These are phyloP conservation scores for Pseudomyrmex dendroicus DNA, from an alignment of 1,140 invertebrate species.

Conservation along the genomic window DNA sequence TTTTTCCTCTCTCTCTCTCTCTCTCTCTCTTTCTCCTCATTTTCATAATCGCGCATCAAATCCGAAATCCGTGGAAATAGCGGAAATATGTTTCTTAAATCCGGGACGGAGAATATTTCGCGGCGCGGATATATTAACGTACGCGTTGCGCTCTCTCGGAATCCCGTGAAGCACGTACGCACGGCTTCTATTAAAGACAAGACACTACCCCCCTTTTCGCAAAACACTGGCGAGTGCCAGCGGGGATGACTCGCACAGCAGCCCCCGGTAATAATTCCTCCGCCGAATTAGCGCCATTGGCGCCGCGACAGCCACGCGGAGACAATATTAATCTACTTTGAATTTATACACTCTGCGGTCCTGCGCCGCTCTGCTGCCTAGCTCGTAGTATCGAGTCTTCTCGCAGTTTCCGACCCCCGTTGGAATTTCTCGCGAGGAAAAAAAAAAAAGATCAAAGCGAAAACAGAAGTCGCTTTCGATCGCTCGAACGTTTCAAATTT, in stretches of 20 bases:
- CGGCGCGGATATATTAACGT: slow-evolving; percentile 56
- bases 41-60: background rate
- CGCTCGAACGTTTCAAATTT: too few relatives aligned
- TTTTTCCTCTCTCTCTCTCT: background rate
- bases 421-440: too few relatives aligned
- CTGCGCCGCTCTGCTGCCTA: slow-evolving; percentile 52
- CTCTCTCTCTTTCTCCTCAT: background rate
- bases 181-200: slow-evolving; percentile 74
- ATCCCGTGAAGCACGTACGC: slow-evolving; percentile 68
- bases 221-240: slow-evolving; percentile 65
- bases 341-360: slow-evolving; percentile 79
- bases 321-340: slow-evolving; percentile 84
- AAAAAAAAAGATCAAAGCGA: too few relatives aligned
- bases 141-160: slow-evolving; percentile 41
- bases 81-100: background rate
- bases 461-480: too few relatives aligned
- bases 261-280: slow-evolving; percentile 81
- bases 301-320: slow-evolving; percentile 79
- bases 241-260: slow-evolving; percentile 61
- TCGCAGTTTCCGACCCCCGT: background rate
- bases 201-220: slow-evolving; percentile 59
- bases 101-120: background rate
- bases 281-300: slow-evolving; percentile 83
- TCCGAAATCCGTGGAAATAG: too few relatives aligned
- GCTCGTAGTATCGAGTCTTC: slow-evolving; percentile 65